phyloP scores from a whole-genome alignment of 2,888 invertebrate genomes.

The Fissipunctia ypsillon region DNA sequence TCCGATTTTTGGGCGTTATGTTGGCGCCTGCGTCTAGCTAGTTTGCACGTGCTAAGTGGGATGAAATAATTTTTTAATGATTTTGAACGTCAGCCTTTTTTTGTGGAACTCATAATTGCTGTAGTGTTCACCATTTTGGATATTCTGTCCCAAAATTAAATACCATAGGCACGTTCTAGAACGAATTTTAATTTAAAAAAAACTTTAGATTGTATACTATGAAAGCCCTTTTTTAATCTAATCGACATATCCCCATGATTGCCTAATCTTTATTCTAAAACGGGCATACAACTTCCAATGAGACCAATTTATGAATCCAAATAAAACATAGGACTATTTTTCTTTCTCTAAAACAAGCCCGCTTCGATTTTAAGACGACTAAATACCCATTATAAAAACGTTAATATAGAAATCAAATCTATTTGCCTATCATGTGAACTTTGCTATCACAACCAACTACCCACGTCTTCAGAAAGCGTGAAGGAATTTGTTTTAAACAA shows the following conservation, averaged over 20 bases:
- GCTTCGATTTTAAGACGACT: background rate
- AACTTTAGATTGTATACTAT: too few relatives aligned
- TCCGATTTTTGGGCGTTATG: slow-evolving; percentile 53
- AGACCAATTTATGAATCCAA: background rate
- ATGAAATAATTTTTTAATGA: slow-evolving; percentile 3
- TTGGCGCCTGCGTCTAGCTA: slow-evolving; percentile 59
- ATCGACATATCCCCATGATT: too few relatives aligned
- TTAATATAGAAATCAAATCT: slow-evolving; percentile 36
- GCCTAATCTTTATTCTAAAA: background rate
- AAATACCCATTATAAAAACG: slow-evolving; percentile 1
- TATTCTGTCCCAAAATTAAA: background rate
- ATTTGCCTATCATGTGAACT: slow-evolving; percentile 24
- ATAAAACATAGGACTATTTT: background rate
- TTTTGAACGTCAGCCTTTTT: background rate
- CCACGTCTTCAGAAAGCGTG: slow-evolving; percentile 37
- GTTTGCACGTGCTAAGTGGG: slow-evolving; percentile 52
- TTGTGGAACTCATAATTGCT: background rate
- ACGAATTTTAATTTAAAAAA: too few relatives aligned
- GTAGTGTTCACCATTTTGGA: background rate
- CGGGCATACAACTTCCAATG: background rate
- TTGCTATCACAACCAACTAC: background rate
- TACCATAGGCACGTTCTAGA: too few relatives aligned
- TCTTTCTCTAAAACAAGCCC: background rate
- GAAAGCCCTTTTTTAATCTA: too few relatives aligned
- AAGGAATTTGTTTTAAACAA: slow-evolving; percentile 60